phyloP scores from a whole-genome alignment of 2,797 vertebrate species.

The Aeoliscus strigatus region DNA sequence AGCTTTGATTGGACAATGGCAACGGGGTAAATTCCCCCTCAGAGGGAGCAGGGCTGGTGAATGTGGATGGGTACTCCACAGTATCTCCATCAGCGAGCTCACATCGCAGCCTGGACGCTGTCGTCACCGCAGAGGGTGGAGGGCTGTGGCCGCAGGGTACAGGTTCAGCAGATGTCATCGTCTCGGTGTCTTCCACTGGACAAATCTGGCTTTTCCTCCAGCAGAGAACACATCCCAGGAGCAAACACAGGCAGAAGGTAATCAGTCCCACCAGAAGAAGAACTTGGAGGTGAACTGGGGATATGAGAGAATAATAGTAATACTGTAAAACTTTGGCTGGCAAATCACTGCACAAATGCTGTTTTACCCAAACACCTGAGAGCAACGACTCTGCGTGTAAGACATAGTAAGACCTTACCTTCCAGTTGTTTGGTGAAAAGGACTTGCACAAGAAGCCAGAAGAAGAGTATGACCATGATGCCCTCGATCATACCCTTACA shows the following conservation, averaged over 20 bases:
- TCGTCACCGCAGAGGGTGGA: slow-evolving; percentile 8
- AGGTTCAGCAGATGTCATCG: slow-evolving; percentile 22
- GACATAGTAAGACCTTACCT: slow-evolving; percentile 51
- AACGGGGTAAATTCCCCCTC: slow-evolving; percentile 31
- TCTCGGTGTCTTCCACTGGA: slow-evolving; percentile 38
- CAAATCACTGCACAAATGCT: background rate
- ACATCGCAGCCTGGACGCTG: slow-evolving; percentile 50
- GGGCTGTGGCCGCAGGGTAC: slow-evolving; percentile 25
- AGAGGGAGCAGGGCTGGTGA: slow-evolving; percentile 53
- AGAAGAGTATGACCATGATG: slow-evolving; percentile 74
- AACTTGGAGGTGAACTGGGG: slow-evolving; percentile 77
- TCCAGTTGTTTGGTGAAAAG: slow-evolving; percentile 77
- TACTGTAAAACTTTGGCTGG: too few relatives aligned
- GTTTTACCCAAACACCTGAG: too few relatives aligned
- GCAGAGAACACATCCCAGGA: slow-evolving; percentile 76
- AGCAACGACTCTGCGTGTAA: background rate
- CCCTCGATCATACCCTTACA: slow-evolving; percentile 79
- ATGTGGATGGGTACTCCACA: slow-evolving; percentile 57
- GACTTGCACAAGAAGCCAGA: slow-evolving; percentile 78
- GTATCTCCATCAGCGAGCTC: slow-evolving; percentile 60
- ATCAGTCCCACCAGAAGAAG: slow-evolving; percentile 75
- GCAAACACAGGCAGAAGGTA: slow-evolving; percentile 71
- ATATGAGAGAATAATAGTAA: slow-evolving; percentile 20
- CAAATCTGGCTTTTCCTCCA: slow-evolving; percentile 55
- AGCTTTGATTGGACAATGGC: slow-evolving; percentile 13